Conservation (phyloP, 2,113 vertebrate genomes). For the Sphaerodactylus townsendi region DNA sequence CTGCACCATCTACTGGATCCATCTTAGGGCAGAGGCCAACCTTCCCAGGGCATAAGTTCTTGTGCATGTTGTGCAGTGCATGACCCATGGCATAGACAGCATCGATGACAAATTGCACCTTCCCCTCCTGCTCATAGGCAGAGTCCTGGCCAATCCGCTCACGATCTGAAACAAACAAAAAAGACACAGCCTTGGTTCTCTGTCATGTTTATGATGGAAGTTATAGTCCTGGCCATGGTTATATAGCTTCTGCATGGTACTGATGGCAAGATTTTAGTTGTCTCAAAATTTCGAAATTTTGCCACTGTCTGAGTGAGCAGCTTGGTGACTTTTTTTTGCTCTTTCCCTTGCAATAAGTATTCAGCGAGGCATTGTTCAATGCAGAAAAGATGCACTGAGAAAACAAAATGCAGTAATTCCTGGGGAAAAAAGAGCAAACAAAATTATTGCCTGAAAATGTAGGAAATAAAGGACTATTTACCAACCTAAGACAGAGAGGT, state of each 20-base stretch:
- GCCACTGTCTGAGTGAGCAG: background rate
- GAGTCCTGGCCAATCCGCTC: constrained; percentile 95
- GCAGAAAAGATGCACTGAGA: background rate
- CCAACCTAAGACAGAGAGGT: background rate
- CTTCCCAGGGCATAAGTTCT: constrained; percentile 86
- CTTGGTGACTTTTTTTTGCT: background rate
- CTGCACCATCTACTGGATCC: constrained; percentile 87
- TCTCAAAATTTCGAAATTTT: background rate
- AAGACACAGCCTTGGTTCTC: background rate
- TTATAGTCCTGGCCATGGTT: background rate
- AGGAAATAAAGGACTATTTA: background rate
- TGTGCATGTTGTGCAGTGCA: constrained; percentile 93
- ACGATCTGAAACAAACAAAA: constrained; percentile 76
- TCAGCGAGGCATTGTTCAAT: too few species aligned
- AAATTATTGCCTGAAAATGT: background rate
- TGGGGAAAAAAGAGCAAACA: background rate
- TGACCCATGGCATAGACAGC: constrained; percentile 94
- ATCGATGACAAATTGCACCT: constrained; percentile 95
- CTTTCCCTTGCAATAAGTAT: background rate
- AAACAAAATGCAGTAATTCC: background rate
- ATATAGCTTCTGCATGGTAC: background rate
- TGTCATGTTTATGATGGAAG: background rate
- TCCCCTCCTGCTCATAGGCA: constrained; percentile 92
- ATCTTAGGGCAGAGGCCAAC: constrained; percentile 90
- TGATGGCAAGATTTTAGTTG: background rate